Evolutionary conservation across 2,888 invertebrate genomes (phyloP).

Genomic region (Ganaspis brasiliensis): DNA sequence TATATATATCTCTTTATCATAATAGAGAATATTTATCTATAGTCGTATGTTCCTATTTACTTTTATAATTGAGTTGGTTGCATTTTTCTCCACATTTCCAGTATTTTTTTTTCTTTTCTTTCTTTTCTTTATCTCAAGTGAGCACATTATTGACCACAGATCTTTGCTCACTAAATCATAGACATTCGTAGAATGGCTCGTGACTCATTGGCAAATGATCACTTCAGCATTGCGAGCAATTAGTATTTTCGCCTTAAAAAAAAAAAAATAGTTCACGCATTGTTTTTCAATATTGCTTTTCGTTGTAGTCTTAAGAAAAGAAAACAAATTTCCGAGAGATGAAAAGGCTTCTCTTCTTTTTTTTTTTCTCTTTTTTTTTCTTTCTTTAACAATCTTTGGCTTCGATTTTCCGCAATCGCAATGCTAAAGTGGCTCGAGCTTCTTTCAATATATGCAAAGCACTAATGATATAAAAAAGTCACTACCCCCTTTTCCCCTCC

Average conservation of each 20-base stretch:
- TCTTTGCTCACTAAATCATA: conserved; percentile 62
- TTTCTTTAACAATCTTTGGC: conserved; percentile 44
- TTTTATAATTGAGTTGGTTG: conserved; percentile 63
- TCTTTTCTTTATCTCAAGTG: conserved; percentile 57
- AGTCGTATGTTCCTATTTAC: conserved; percentile 63
- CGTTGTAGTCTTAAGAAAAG: too few species aligned
- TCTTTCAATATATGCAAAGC: conserved; percentile 10
- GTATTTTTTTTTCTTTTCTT: too few species aligned
- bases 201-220: conserved; percentile 60
- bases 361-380: conserved; percentile 15
- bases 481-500: neutral
- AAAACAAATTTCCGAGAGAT: conserved; percentile 47
- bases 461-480: conserved; percentile 13
- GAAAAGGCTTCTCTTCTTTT: conserved; percentile 45
- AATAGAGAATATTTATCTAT: conserved; percentile 66
- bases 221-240: conserved; percentile 61
- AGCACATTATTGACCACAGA: conserved; percentile 64
- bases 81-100: conserved; percentile 2
- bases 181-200: conserved; percentile 46
- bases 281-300: conserved; percentile 46
- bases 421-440: conserved; percentile 16
- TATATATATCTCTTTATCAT: conserved; percentile 59
- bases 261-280: conserved; percentile 51
- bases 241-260: conserved; percentile 31
- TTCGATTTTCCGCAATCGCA: conserved; percentile 28